Evolutionary conservation across 2,113 vertebrate genomes (phyloP), one percentile per base, ranked within the genome.

Genomic region (Stigmatopora nigra): DNA sequence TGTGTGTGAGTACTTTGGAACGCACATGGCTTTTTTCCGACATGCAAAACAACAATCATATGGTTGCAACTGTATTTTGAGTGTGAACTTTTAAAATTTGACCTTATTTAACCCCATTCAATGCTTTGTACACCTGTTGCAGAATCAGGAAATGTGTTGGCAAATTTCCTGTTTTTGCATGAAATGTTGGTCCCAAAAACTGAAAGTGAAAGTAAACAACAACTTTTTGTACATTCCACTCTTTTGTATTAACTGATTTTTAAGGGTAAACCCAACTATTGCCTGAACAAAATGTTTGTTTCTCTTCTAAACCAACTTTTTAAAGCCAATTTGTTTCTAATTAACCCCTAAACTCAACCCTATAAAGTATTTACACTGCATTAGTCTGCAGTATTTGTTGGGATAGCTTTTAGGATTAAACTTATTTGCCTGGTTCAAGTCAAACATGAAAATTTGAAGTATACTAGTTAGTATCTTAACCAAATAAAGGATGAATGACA

Each of bases 81-180:
- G 44, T 3, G 22, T 25, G 45, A 35, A 16, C 45, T 17, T 17
- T 31, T 2, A 15, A 19, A 62, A 10, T 25, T 31, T 63, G 46
- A 63, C 61, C 61, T 63, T 2, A 20, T 49, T 46, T 63, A 63
- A 63, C 25, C 61, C 11, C 22, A 36, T 46, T 16, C 31, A 12
- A 7, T 7, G 31, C 35, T 35, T 49, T 55, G 4, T 1, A 52
- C 5, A 17, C 16, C 15, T 13, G 9, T 52, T 20, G 51, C 11
- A 11, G n/a, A 31, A 3, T 52, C n/a, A 52, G 10, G 19, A 52
- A 52, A 52, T 4, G 19, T n/a, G 49, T n/a, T 3, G 49, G n/a
- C 49, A 51, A 19, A 16, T 2, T 17, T 3, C 45, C 2, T 2
- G 12, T 46, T 19, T 41, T 41, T 41, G 2, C 7, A 7, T 2